Conservation (phyloP, 1,140 invertebrate genomes). For the Elymnias hypermnestra region DNA sequence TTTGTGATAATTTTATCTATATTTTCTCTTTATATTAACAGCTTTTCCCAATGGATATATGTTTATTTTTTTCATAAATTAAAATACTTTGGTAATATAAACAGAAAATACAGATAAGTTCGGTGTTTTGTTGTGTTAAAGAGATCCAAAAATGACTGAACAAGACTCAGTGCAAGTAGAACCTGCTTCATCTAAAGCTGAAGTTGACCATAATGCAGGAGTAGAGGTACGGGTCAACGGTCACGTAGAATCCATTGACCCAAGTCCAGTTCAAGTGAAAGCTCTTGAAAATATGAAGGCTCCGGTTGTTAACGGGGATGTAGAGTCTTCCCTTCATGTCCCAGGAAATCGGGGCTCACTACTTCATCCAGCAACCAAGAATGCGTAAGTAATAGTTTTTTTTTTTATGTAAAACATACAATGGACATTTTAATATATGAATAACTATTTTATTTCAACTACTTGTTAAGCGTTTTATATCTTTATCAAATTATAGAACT, state of each 20-base stretch:
- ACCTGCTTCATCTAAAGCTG: slow-evolving; percentile 14
- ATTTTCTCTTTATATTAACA: slow-evolving; percentile 2
- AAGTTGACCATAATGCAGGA: background rate
- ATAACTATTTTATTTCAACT: no score
- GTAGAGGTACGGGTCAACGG: slow-evolving; percentile 5
- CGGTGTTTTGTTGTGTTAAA: slow-evolving; percentile 3
- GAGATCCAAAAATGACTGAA: slow-evolving; percentile 36
- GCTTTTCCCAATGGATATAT: background rate
- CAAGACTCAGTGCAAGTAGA: slow-evolving; percentile 41
- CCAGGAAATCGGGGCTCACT: background rate
- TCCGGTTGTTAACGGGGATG: slow-evolving; percentile 22
- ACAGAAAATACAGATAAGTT: slow-evolving; percentile 11
- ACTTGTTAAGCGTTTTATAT: no score
- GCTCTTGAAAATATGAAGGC: slow-evolving; percentile 1
- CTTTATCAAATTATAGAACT: no score
- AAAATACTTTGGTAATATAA: background rate
- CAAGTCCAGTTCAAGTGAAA: background rate
- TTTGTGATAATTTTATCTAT: slow-evolving; percentile 3
- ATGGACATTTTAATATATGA: no score
- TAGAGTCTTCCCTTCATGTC: slow-evolving; percentile 9
- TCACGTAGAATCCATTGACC: no score
- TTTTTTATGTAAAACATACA: no score
- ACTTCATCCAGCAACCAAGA: slow-evolving; percentile 8
- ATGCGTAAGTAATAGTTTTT: slow-evolving; percentile 26
- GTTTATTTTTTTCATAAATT: background rate